These are phyloP conservation scores for Scatophagus argus DNA, from an alignment of 2,113 vertebrate species.

Conservation along the genomic window DNA sequence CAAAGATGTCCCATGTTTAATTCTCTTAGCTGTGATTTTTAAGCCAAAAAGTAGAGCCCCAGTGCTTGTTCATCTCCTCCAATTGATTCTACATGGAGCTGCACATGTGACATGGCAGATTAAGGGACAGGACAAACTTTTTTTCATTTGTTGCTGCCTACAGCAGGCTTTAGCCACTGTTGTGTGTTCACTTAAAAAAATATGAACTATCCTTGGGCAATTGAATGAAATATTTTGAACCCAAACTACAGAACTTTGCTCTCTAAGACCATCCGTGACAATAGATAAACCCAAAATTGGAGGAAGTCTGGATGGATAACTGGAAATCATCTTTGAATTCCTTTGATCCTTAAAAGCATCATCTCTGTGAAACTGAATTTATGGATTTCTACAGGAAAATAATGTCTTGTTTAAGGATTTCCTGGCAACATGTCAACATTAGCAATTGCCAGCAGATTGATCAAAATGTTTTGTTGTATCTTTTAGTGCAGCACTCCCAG, in stretches of 20 bases:
- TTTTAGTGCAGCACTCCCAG: constrained; percentile 22
- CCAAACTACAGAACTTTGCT: constrained; percentile 25
- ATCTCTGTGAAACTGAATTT: constrained; percentile 30
- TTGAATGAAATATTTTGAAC: constrained; percentile 58
- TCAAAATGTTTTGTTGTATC: constrained; percentile 42
- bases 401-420: constrained; percentile 39
- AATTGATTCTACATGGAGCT: constrained; percentile 44
- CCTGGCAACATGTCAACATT: constrained; percentile 42
- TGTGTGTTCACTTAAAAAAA: constrained; percentile 44
- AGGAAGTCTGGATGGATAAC: constrained; percentile 43
- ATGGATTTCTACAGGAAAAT: constrained; percentile 45
- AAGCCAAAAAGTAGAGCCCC: constrained; percentile 27
- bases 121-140: constrained; percentile 41
- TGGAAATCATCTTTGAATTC: constrained; percentile 31
- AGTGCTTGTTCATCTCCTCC: not conserved
- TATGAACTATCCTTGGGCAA: constrained; percentile 44
- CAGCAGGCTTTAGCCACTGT: constrained; percentile 21
- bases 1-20: not conserved
- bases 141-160: constrained; percentile 26
- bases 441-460: constrained; percentile 50
- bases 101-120: constrained; percentile 56
- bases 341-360: constrained; percentile 55
- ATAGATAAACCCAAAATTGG: constrained; percentile 42
- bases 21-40: not conserved
- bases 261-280: constrained; percentile 59